Evolutionary conservation across 1,140 invertebrate genomes (phyloP).

Genomic region (Drosophila mojavensis): DNA sequence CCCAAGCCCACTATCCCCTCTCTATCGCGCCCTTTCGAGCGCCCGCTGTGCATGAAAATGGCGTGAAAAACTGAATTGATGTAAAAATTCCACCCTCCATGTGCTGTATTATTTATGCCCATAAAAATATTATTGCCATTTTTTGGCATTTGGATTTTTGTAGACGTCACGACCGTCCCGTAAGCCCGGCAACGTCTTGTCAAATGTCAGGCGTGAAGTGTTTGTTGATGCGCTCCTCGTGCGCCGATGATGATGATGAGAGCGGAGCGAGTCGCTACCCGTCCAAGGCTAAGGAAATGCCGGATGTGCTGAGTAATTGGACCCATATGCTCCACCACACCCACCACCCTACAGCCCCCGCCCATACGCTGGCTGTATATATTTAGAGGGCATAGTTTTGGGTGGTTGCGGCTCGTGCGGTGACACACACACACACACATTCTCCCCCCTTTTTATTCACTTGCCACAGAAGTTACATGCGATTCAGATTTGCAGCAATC

Average conservation of each 20-base stretch:
- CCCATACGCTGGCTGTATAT: neutral
- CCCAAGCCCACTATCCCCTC: constrained; percentile 11
- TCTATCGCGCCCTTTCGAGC: too few relatives aligned
- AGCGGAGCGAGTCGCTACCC: neutral
- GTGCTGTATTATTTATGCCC: constrained; percentile 77
- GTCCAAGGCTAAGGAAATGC: constrained; percentile 34
- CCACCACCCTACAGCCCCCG: neutral
- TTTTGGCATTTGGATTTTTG: constrained; percentile 78
- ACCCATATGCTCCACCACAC: constrained; percentile 66
- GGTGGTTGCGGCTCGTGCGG: constrained; percentile 17
- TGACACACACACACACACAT: constrained; percentile 5
- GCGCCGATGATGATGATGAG: constrained; percentile 32
- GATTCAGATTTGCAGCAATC: neutral
- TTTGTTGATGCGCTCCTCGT: constrained; percentile 72
- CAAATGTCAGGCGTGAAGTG: constrained; percentile 82
- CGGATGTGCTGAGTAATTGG: constrained; percentile 80
- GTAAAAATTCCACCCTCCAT: constrained; percentile 21
- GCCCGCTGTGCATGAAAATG: constrained; percentile 53
- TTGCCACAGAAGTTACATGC: neutral
- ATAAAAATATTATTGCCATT: constrained; percentile 83
- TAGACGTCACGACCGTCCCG: constrained; percentile 35
- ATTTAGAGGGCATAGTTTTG: neutral
- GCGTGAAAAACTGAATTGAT: constrained; percentile 66
- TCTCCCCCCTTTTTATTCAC: neutral
- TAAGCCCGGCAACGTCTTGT: constrained; percentile 55